Conservation (phyloP, 2,797 vertebrate species). For the Alauda arvensis region DNA sequence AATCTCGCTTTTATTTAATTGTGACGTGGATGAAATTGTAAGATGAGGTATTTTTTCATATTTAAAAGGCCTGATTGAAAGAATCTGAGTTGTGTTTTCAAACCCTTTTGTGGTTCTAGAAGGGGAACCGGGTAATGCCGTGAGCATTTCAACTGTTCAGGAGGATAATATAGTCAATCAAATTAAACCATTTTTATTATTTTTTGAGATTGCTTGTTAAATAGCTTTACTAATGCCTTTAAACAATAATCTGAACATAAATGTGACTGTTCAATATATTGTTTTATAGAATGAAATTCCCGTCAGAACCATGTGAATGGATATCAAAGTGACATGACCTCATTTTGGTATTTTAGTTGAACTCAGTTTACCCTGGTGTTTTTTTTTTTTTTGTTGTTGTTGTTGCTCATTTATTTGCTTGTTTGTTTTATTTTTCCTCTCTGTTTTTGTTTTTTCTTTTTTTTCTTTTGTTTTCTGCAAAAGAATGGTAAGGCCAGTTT, state of each 20-base stretch:
- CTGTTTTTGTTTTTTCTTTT: accelerated
- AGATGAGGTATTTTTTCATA: background rate
- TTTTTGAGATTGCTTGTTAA: background rate
- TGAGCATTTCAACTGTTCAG: background rate
- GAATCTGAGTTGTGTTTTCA: background rate
- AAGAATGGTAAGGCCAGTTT: background rate
- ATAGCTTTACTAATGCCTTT: background rate
- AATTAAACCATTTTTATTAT: background rate
- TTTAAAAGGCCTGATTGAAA: background rate
- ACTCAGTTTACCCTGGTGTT: background rate
- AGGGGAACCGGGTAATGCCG: background rate
- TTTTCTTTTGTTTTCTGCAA: background rate
- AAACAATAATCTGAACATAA: background rate
- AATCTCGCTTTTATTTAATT: background rate
- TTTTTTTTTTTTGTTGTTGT: background rate
- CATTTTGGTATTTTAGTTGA: background rate
- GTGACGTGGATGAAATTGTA: background rate
- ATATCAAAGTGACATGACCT: background rate
- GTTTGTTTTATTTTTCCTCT: background rate
- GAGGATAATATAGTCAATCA: background rate
- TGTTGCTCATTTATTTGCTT: background rate
- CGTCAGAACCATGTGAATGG: background rate
- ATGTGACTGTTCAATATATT: background rate
- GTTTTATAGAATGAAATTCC: background rate
- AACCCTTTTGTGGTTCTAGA: background rate